These are phyloP conservation scores for Bettongia penicillata DNA, from an alignment of 2,113 vertebrate species.

Conservation along the genomic window DNA sequence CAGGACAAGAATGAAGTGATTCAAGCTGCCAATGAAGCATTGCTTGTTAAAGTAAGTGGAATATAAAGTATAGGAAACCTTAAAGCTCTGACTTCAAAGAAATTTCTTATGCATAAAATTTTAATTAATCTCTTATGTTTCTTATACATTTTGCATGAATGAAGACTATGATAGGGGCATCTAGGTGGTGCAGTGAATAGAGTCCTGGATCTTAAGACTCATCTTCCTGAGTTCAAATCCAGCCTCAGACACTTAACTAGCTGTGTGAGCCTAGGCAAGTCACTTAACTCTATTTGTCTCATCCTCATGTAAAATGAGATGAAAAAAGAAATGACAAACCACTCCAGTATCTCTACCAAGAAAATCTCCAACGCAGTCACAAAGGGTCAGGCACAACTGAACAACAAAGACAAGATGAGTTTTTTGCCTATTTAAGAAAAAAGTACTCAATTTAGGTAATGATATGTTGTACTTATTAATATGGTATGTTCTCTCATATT, in stretches of 20 bases:
- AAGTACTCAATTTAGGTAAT: conserved; percentile 38
- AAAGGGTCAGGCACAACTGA: neutral
- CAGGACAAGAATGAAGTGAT: conserved; percentile 83
- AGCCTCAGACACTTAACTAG: neutral
- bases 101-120: neutral
- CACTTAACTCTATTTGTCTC: neutral
- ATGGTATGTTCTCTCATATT: neutral
- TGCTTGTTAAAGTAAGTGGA: conserved; percentile 89
- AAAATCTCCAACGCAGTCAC: neutral
- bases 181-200: neutral
- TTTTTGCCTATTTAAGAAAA: conserved; percentile 43
- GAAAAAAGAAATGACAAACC: neutral
- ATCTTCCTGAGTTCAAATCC: neutral
- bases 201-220: neutral
- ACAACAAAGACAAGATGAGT: neutral
- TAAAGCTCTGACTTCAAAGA: neutral
- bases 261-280: neutral
- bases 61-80: neutral
- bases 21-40: conserved; percentile 85
- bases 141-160: conserved; percentile 17
- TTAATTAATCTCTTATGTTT: conserved; percentile 36
- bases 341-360: neutral
- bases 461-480: conserved; percentile 17
- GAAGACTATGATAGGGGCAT: neutral
- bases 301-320: neutral